Base-by-base conservation (phyloP, 2,113 vertebrate species). In the Gobio gobio region DNA sequence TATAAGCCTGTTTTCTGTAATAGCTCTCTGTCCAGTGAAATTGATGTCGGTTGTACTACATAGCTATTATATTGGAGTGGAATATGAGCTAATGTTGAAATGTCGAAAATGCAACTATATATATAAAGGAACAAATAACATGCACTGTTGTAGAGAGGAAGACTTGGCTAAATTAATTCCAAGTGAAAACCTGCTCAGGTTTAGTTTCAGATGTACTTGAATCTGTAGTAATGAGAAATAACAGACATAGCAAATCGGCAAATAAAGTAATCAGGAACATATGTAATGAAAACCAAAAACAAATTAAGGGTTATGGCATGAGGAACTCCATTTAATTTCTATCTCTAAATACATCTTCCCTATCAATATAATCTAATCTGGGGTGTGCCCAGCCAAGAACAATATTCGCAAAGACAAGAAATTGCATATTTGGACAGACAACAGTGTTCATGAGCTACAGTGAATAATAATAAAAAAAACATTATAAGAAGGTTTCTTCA, bases 331-430 rank as follows among this genome's bases (percentile, higher is more conserved):
- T 88, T 87, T 88, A 88, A 91, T 92, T 92, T 90, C 45, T 82
- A 91, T 91, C 89, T 91, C 78, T 87, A 90, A 86, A 85, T 91
- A 86, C 89, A 92, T 92, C 87, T 91, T 82, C 82, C 89, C 83
- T 90, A 92, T 93, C 92, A 91, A 86, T 92, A 90, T 89, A 89
- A 94, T 93, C 90, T 92, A 89, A 93, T 92, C 86, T 90, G 82
- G 73, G 81, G 54, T 85, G 85, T 59, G 20, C 78, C 43, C 72
- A 80, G 91, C 91, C 89, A 78, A 91, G 74, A 91, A 89, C 86
- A 86, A 91, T 87, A 88, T 86, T 73, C 84, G 14, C 87, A 63
- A 73, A 86, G 84, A 63, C 64, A 75, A 72, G 58, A 86, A 88
- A 89, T 81, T 85, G 89, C 84, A 76, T 89, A 88, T 91, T 86